Evolutionary conservation across 1,140 invertebrate species (phyloP), one percentile per base, ranked within the genome.

Genomic region (Atta texana): DNA sequence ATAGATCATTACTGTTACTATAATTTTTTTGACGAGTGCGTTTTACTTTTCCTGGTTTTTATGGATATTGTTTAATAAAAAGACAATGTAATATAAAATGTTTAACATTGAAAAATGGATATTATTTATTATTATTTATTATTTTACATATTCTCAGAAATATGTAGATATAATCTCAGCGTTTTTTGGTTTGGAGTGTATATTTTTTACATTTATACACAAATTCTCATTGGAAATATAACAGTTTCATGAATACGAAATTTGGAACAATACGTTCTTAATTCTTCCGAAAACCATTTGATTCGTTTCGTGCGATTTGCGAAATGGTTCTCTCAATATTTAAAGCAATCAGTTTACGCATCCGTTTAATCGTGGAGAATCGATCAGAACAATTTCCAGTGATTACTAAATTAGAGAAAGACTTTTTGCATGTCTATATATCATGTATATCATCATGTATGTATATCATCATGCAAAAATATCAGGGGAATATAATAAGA

Each of bases 401-500:
- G 28, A 72, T 18, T 68, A 34, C 6, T 55, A 57, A 74, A 76
- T 61, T 76, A 59, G n/a, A 61, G 8, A 44, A 16, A 39, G 5
- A 49, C 39, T 77, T 77, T 63, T 77, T 64, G 34, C 16, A 8
- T 18, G 16, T 76, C 59, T 57, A 57, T 75, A 34, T 7, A 57
- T n/a, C 12, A 57, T 76, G 72, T n/a, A 61, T 61, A 24, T 24
- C 3, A 57, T n/a, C 12, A 57, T 31, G 31, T 34, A 34, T 6
- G 49, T 61, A 39, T 31, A 49, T 49, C 24, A 34, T 2, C 6
- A 51, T 39, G 34, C 34, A 39, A 78, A 24, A 51, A 53, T 34
- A 64, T 78, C 12, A 39, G 3, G 18, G 24, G 2, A 7, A 34
- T 63, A 14, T 63, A 77, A 77, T 49, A 34, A 78, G 24, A 64